phyloP scores from a whole-genome alignment of 2,113 vertebrate genomes.

The Notechis scutatus region DNA sequence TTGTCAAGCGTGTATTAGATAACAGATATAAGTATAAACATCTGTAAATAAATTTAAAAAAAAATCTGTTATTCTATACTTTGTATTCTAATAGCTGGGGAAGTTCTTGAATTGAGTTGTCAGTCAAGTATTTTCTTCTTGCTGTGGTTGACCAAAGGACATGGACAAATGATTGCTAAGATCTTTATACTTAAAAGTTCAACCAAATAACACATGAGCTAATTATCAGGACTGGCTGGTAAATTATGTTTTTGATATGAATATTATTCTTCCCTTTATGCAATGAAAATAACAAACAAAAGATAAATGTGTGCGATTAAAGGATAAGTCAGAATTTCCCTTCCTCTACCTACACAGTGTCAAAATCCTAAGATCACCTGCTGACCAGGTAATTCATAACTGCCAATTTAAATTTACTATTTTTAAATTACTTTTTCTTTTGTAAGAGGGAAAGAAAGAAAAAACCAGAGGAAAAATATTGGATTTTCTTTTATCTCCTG shows the following conservation, averaged over 20 bases:
- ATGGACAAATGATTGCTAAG: no score
- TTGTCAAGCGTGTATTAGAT: no score
- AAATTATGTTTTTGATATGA: no score
- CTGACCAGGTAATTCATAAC: constrained; percentile 56
- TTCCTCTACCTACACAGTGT: neutral
- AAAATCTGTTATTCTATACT: neutral
- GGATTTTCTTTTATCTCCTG: neutral
- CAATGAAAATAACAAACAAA: neutral
- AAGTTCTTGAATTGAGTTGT: neutral
- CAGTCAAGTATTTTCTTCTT: neutral
- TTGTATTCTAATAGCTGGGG: neutral
- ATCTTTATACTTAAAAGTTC: neutral
- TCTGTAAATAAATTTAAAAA: no score
- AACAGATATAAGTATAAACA: no score
- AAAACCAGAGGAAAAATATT: neutral
- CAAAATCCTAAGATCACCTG: constrained; percentile 28
- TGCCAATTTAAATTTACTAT: constrained; percentile 57
- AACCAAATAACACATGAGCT: neutral
- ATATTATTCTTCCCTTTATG: neutral
- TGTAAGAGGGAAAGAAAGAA: neutral
- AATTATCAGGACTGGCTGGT: neutral
- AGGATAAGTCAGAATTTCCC: neutral
- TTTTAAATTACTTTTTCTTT: constrained; percentile 19
- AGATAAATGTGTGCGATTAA: neutral
- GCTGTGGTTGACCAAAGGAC: neutral